phyloP scores from a whole-genome alignment of 2,113 vertebrate genomes.

The Tapirus terrestris region DNA sequence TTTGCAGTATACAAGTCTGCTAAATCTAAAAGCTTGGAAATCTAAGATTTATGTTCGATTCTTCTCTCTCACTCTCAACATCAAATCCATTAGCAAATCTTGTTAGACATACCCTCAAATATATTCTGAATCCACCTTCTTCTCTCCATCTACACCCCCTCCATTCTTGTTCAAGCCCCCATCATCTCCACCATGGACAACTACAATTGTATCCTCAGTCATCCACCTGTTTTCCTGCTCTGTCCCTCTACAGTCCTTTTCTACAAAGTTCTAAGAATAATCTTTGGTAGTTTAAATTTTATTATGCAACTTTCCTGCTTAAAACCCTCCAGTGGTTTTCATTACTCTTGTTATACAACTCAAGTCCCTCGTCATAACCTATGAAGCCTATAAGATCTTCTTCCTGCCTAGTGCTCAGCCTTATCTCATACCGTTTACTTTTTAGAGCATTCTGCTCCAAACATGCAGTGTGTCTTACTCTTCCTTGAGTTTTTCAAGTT shows the following conservation, averaged over 20 bases:
- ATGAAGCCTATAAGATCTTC: rapidly evolving
- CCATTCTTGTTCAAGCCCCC: neutral
- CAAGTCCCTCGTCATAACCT: too few species aligned
- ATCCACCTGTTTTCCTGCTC: neutral
- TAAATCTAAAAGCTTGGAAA: neutral
- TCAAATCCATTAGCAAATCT: neutral
- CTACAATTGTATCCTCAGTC: neutral
- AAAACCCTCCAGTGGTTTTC: neutral
- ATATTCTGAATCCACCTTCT: neutral
- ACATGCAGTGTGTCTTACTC: neutral
- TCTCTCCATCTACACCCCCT: too few species aligned
- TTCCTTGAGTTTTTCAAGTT: neutral
- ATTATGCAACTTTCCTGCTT: neutral
- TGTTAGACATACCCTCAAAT: neutral
- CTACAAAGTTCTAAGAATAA: neutral
- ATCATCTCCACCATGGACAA: neutral
- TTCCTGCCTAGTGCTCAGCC: rapidly evolving
- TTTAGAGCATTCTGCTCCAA: neutral
- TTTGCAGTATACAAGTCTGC: neutral
- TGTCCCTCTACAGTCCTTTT: neutral
- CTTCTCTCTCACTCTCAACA: neutral
- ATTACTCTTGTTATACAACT: rapidly evolving
- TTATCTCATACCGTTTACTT: neutral
- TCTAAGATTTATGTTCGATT: neutral
- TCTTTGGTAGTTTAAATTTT: neutral